Conservation (phyloP, 1,140 invertebrate species). For the Drosophila pandora region DNA sequence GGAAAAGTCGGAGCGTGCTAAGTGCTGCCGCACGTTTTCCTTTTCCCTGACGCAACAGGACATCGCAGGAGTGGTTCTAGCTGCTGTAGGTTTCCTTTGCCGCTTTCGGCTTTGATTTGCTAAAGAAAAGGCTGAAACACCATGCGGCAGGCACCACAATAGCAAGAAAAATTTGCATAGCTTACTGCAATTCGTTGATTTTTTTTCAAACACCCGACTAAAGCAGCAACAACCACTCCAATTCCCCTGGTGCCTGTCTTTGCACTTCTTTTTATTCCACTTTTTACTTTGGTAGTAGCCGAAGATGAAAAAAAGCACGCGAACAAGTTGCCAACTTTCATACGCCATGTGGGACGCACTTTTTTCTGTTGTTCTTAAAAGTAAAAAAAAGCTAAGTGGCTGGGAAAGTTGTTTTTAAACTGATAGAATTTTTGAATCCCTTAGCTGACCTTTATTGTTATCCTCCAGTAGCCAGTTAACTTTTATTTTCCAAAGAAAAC, state of each 20-base stretch:
- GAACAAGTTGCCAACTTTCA: constrained; percentile 73
- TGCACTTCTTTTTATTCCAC: constrained; percentile 50
- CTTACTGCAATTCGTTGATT: constrained; percentile 42
- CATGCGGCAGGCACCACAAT: constrained; percentile 39
- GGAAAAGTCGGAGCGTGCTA: constrained; percentile 45
- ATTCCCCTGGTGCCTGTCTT: constrained; percentile 56
- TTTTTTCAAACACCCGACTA: constrained; percentile 16
- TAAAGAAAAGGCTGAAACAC: constrained; percentile 30
- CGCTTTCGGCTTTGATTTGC: constrained; percentile 55
- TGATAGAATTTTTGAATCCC: constrained; percentile 59
- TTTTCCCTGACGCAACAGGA: constrained; percentile 63
- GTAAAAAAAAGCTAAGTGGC: constrained; percentile 11
- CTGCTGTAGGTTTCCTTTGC: constrained; percentile 41
- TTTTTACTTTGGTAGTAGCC: constrained; percentile 54
- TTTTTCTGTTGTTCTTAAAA: constrained; percentile 39
- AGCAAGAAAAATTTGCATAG: constrained; percentile 54
- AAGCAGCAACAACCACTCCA: constrained; percentile 39
- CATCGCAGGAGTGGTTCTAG: constrained; percentile 51
- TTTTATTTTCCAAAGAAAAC: constrained; percentile 44
- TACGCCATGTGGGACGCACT: constrained; percentile 77
- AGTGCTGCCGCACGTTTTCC: constrained; percentile 68
- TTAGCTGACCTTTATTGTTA: constrained; percentile 39
- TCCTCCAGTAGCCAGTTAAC: constrained; percentile 51
- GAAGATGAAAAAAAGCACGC: constrained; percentile 38
- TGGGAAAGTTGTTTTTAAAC: constrained; percentile 52